phyloP scores from a whole-genome alignment of 2,888 invertebrate species.

The Eupithecia inturbata region DNA sequence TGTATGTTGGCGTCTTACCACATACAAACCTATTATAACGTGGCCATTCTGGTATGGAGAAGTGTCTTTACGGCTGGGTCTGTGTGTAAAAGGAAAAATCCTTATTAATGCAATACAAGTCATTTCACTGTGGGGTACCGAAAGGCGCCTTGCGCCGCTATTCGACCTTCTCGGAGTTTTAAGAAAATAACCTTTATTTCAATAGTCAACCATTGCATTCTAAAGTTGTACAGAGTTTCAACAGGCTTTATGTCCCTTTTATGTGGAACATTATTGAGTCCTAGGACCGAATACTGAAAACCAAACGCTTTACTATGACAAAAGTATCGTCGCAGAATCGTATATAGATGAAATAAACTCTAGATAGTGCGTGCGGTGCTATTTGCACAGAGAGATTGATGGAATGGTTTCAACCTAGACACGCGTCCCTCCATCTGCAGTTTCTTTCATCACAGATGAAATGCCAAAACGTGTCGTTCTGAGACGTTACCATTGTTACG shows the following conservation, averaged over 20 bases:
- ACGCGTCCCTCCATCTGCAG: too few relatives aligned
- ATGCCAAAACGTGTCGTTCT: too few relatives aligned
- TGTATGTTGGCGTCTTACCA: constrained; percentile 84
- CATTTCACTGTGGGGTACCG: constrained; percentile 22
- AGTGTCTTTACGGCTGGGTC: constrained; percentile 74
- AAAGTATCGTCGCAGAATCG: too few relatives aligned
- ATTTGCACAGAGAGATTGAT: too few relatives aligned
- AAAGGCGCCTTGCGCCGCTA: constrained; percentile 30
- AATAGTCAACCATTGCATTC: neutral
- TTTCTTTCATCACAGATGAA: too few relatives aligned
- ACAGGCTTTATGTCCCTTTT: neutral
- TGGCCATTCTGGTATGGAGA: constrained; percentile 63
- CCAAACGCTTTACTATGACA: too few relatives aligned
- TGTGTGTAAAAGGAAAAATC: constrained; percentile 76
- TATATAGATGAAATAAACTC: too few relatives aligned
- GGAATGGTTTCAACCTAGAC: too few relatives aligned
- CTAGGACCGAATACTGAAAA: too few relatives aligned
- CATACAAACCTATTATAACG: constrained; percentile 80
- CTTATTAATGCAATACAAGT: constrained; percentile 66
- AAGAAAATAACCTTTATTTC: neutral
- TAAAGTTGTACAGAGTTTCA: neutral
- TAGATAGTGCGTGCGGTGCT: too few relatives aligned
- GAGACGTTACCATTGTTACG: too few relatives aligned
- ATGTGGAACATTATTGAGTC: neutral
- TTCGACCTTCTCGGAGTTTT: constrained; percentile 32